A percentile compares a stretch with the other conserved stretches of the same genome.
phyloP scores from a whole-genome alignment of 1,140 invertebrate genomes.

The Ceratosolen fusciceps region DNA sequence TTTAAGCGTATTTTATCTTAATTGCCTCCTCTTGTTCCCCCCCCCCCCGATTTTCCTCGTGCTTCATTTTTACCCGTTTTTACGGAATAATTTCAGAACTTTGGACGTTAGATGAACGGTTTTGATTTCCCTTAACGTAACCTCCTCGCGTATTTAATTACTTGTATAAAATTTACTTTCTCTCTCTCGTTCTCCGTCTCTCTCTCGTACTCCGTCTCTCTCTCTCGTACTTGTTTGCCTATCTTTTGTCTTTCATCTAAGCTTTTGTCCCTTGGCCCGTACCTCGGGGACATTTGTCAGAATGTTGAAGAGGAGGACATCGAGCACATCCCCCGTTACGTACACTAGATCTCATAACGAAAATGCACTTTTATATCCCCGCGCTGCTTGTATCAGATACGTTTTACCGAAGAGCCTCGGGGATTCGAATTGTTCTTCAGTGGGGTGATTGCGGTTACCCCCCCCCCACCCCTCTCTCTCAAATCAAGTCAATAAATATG shows the following conservation, averaged over 20 bases:
- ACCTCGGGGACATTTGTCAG: not conserved
- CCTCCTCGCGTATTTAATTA: not conserved
- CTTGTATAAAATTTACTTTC: not conserved
- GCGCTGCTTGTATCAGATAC: not conserved
- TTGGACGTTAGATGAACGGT: not conserved
- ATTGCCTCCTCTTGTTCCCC: too few relatives aligned
- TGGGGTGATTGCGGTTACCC: slow-evolving; percentile 19
- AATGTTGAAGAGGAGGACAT: not conserved
- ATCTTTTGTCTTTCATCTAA: not conserved
- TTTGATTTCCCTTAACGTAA: not conserved
- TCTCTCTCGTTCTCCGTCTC: not conserved
- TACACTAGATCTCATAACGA: not conserved
- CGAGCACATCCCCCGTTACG: not conserved
- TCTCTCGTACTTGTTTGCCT: not conserved
- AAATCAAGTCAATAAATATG: slow-evolving; percentile 6
- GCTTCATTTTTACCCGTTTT: not conserved
- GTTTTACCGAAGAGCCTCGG: not conserved
- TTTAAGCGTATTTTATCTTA: not conserved
- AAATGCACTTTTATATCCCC: slow-evolving; percentile 11
- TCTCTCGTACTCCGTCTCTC: not conserved
- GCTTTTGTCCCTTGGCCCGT: not conserved
- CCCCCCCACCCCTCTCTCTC: not conserved
- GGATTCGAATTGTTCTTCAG: slow-evolving; percentile 14
- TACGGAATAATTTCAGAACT: not conserved
- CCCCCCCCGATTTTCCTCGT: not conserved